phyloP scores from a whole-genome alignment of 2,888 invertebrate species.

The Dolichopus griseipennis region DNA sequence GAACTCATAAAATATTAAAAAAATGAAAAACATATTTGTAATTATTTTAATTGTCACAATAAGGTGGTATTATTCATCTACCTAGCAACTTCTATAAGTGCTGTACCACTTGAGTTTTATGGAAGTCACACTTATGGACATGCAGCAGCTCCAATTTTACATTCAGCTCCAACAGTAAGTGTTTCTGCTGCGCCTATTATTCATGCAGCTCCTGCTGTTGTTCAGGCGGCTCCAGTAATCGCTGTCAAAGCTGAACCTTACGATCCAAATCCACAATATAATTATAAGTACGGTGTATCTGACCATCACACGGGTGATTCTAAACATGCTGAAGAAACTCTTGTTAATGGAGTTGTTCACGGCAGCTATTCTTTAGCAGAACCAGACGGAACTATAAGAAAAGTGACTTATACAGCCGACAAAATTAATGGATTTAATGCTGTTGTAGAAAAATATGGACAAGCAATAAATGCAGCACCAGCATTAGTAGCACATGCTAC shows the following conservation, averaged over 20 bases:
- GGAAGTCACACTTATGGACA: conserved; percentile 20
- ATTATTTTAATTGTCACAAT: conserved; percentile 8
- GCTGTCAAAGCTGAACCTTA: conserved; percentile 30
- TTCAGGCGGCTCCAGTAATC: conserved; percentile 29
- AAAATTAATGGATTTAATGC: conserved; percentile 60
- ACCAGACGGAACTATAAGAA: conserved; percentile 54
- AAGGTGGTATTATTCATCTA: conserved; percentile 34
- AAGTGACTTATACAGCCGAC: conserved; percentile 58
- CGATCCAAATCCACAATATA: conserved; percentile 51
- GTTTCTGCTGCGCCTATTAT: conserved; percentile 18
- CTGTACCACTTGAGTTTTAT: conserved; percentile 28
- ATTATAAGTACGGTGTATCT: conserved; percentile 59
- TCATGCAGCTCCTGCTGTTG: conserved; percentile 29
- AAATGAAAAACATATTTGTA: not conserved
- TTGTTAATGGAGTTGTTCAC: conserved; percentile 56
- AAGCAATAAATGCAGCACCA: conserved; percentile 24
- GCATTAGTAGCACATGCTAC: conserved; percentile 15
- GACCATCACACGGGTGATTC: conserved; percentile 55
- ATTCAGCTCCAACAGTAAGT: conserved; percentile 20
- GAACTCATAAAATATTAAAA: conserved; percentile 11
- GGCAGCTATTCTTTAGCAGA: conserved; percentile 56
- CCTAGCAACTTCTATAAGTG: conserved; percentile 30
- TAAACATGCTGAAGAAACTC: conserved; percentile 47
- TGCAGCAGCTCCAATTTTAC: conserved; percentile 22
- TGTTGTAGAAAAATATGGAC: conserved; percentile 50